Evolutionary conservation across 2,797 vertebrate species (phyloP).

Genomic region (Uromys caudimaculatus): DNA sequence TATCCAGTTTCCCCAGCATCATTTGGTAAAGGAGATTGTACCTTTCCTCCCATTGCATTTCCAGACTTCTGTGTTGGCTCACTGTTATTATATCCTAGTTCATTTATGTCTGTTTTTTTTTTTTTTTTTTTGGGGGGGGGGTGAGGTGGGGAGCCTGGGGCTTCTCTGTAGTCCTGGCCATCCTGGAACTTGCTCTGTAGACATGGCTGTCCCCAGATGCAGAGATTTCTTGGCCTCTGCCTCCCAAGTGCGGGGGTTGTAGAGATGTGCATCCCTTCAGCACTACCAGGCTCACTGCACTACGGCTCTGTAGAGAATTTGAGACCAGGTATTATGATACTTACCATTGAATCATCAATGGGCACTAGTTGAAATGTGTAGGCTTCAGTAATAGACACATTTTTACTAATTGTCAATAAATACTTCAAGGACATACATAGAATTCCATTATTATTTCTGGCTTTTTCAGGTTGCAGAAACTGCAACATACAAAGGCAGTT

Average conservation of each 20-base stretch:
- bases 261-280: not conserved
- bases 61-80: not conserved
- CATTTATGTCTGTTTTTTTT: not conserved
- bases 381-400: not conserved
- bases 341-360: not conserved
- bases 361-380: not conserved
- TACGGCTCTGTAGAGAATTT: not conserved
- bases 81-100: not conserved
- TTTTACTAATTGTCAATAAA: not conserved
- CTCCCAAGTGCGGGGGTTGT: not conserved
- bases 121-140: no score
- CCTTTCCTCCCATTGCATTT: not conserved
- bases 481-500: no score
- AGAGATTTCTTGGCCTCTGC: not conserved
- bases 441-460: not conserved
- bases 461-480: no score
- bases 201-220: not conserved
- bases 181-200: not conserved
- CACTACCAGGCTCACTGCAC: not conserved
- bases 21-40: not conserved
- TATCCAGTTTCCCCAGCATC: not conserved
- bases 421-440: not conserved
- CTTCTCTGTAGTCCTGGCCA: not conserved
- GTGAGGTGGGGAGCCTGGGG: not conserved
- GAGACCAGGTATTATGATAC: not conserved